These are phyloP conservation scores for Volucella inflata DNA, from an alignment of 2,888 invertebrate genomes.

Conservation along the genomic window DNA sequence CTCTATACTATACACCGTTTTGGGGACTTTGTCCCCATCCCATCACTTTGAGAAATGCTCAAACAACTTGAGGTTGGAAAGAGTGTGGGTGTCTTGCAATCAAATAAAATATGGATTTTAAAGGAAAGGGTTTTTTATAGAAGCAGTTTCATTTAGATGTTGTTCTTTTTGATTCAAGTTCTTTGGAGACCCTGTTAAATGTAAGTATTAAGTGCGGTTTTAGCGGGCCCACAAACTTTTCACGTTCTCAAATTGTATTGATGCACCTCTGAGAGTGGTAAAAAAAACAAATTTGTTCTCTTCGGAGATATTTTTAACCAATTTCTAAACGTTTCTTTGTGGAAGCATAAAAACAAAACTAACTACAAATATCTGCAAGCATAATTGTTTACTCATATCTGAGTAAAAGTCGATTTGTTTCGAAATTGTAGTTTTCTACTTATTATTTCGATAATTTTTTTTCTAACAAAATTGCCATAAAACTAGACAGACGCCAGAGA, in stretches of 20 bases:
- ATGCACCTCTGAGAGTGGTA: slow-evolving; percentile 35
- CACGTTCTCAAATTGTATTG: slow-evolving; percentile 70
- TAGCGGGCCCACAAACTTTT: slow-evolving; percentile 29
- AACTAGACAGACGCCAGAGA: slow-evolving; percentile 56
- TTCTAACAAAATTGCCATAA: neutral
- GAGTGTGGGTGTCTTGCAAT: slow-evolving; percentile 14
- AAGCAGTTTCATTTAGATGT: slow-evolving; percentile 10
- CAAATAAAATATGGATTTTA: neutral
- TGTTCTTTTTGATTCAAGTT: neutral
- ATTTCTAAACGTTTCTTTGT: too few species aligned
- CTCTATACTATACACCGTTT: slow-evolving; percentile 42
- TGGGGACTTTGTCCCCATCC: slow-evolving; percentile 55
- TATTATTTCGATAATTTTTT: too few species aligned
- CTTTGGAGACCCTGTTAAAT: slow-evolving; percentile 15
- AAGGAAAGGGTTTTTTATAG: neutral
- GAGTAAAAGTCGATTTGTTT: slow-evolving; percentile 6
- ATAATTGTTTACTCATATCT: neutral
- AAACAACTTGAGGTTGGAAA: slow-evolving; percentile 69
- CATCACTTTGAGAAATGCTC: slow-evolving; percentile 39
- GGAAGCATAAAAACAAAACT: neutral
- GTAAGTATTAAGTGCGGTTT: slow-evolving; percentile 28
- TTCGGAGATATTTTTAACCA: neutral
- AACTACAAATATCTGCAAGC: neutral
- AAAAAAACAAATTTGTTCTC: slow-evolving; percentile 1
- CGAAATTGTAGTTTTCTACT: too few species aligned